These are phyloP conservation scores for Campoletis raptor DNA, from an alignment of 2,888 invertebrate species.

Conservation along the genomic window DNA sequence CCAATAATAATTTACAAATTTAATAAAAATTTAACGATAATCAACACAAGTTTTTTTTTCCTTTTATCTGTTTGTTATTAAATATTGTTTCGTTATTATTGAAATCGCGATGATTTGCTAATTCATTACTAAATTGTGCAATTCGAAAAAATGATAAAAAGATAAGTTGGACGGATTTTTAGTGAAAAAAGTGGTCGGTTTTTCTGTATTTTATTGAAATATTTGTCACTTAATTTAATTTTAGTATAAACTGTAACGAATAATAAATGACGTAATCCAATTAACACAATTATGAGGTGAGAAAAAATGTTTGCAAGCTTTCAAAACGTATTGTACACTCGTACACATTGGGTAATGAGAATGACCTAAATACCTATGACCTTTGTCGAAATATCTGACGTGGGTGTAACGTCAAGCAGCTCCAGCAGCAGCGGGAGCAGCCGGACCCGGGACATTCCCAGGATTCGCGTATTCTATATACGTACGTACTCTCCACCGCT, in stretches of 20 bases:
- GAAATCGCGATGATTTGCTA: no score
- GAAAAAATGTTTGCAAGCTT: neutral
- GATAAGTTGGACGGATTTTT: neutral
- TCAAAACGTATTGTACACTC: neutral
- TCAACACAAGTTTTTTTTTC: no score
- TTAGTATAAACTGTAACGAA: neutral
- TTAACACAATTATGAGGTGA: neutral
- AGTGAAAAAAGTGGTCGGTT: neutral
- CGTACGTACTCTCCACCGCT: neutral
- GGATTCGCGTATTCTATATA: slow-evolving; percentile 46
- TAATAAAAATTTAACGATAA: no score
- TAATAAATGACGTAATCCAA: neutral
- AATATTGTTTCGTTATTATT: no score
- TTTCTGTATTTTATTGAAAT: neutral
- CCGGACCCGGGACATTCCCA: slow-evolving; percentile 55
- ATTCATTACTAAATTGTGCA: no score
- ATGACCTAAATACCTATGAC: slow-evolving; percentile 72
- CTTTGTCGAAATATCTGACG: slow-evolving; percentile 66
- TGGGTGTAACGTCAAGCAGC: slow-evolving; percentile 52
- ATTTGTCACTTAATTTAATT: neutral
- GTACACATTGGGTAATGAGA: slow-evolving; percentile 11
- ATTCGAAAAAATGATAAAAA: neutral
- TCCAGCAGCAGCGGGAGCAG: slow-evolving; percentile 3
- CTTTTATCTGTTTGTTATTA: no score
- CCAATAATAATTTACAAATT: no score